These are phyloP conservation scores for Neelides folsomi DNA, from an alignment of 2,888 invertebrate species.

Conservation along the genomic window DNA sequence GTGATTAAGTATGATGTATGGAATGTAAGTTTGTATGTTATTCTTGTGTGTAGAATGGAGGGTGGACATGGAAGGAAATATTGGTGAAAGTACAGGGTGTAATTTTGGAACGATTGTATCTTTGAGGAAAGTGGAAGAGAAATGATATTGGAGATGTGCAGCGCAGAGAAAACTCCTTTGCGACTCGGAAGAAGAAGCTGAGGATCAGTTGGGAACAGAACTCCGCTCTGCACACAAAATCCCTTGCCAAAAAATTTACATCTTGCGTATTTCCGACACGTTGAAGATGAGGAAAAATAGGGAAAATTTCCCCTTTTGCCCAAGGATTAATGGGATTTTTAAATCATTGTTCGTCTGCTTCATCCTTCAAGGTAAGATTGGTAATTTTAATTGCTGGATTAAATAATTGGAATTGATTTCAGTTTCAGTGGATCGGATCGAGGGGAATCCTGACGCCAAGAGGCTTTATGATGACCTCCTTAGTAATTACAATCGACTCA, in stretches of 20 bases:
- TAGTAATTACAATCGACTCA: constrained; percentile 87
- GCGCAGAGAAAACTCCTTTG: background rate
- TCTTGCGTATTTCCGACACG: constrained; percentile 2
- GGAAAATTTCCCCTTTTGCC: background rate
- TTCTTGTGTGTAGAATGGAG: too few relatives aligned
- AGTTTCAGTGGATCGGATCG: constrained; percentile 41
- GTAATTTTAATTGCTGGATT: too few relatives aligned
- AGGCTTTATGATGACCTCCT: constrained; percentile 89
- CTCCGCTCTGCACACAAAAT: constrained; percentile 13
- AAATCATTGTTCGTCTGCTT: background rate
- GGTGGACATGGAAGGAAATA: background rate
- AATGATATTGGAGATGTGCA: background rate
- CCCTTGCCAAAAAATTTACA: constrained; percentile 1
- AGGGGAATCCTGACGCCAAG: constrained; percentile 87
- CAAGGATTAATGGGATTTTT: background rate
- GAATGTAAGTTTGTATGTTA: too few relatives aligned
- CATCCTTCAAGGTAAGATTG: too few relatives aligned
- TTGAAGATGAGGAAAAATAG: background rate
- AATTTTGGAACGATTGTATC: background rate
- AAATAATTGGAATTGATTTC: constrained; percentile 9
- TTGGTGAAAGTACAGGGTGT: background rate
- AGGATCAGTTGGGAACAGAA: constrained; percentile 17
- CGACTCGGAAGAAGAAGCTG: background rate
- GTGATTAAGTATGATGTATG: too few relatives aligned
- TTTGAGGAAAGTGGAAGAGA: constrained; percentile 1